Conservation (phyloP, 2,113 vertebrate species). For the Syngnathus scovelli region DNA sequence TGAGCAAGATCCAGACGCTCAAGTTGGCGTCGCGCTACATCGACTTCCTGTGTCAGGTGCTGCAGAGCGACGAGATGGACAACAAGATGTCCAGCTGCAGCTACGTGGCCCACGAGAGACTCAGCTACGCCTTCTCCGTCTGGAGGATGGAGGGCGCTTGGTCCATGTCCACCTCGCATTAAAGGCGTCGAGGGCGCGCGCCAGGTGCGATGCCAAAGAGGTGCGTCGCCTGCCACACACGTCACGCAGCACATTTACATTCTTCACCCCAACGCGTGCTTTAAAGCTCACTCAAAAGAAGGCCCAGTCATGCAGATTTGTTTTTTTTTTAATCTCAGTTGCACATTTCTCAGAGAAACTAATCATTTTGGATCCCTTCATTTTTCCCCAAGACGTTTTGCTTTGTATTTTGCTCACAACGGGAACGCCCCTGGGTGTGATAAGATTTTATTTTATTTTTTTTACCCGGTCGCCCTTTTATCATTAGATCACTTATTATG, state of each 20-base stretch:
- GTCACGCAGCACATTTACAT: no score
- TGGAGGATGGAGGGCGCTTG: slow-evolving; percentile 82
- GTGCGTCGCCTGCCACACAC: slow-evolving; percentile 42
- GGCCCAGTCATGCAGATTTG: no score
- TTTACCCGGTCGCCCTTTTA: not conserved
- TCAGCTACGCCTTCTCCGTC: slow-evolving; percentile 80
- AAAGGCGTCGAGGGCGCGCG: slow-evolving; percentile 36
- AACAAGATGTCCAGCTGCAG: slow-evolving; percentile 81
- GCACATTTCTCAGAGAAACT: no score
- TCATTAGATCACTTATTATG: no score
- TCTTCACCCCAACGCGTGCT: no score
- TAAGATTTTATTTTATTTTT: not conserved
- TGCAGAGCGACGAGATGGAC: slow-evolving; percentile 82
- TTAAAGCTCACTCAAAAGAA: no score
- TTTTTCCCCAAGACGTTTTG: no score
- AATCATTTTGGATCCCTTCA: no score
- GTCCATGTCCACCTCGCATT: slow-evolving; percentile 79
- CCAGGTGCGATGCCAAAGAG: slow-evolving; percentile 55
- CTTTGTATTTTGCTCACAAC: no score
- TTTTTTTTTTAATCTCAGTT: no score
- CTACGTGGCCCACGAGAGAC: slow-evolving; percentile 79
- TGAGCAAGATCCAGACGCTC: slow-evolving; percentile 80
- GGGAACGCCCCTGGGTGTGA: no score
- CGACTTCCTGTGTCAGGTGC: slow-evolving; percentile 78
- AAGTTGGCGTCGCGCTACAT: slow-evolving; percentile 78